Conservation (phyloP, 2,113 vertebrate species). For the Silurus glanis region DNA sequence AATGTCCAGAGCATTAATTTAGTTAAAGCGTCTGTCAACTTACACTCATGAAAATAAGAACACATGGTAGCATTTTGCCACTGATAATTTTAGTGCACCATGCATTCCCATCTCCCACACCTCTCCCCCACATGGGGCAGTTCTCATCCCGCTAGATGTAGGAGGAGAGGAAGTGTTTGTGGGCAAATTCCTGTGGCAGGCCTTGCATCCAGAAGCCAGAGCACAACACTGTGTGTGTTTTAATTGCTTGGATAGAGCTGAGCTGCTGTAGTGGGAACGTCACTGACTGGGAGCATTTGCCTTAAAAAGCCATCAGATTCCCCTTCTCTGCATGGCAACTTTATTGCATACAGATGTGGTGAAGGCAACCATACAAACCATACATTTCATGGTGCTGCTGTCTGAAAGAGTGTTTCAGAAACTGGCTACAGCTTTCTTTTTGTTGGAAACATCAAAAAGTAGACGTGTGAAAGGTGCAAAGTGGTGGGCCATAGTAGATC, state of each 20-base stretch:
- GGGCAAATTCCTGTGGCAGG: slow-evolving; percentile 63
- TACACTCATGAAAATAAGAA: slow-evolving; percentile 42
- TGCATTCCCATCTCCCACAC: not conserved
- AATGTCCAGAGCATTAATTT: slow-evolving; percentile 56
- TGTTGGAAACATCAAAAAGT: slow-evolving; percentile 3
- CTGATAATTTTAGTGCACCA: slow-evolving; percentile 62
- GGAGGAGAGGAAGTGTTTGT: slow-evolving; percentile 50
- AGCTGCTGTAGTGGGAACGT: slow-evolving; percentile 25
- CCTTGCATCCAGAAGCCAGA: slow-evolving; percentile 53
- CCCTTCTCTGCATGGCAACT: slow-evolving; percentile 25
- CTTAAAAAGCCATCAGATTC: slow-evolving; percentile 18
- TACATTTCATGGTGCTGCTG: slow-evolving; percentile 32
- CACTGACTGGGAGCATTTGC: slow-evolving; percentile 10
- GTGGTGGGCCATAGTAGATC: not conserved
- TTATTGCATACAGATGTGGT: slow-evolving; percentile 47
- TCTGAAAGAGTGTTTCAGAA: slow-evolving; percentile 24
- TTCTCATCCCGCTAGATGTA: slow-evolving; percentile 18
- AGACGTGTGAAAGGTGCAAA: not conserved
- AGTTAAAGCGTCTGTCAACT: slow-evolving; percentile 36
- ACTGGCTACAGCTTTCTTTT: slow-evolving; percentile 6
- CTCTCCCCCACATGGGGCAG: not conserved
- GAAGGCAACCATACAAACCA: slow-evolving; percentile 36
- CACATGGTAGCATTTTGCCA: slow-evolving; percentile 68
- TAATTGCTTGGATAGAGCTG: slow-evolving; percentile 40
- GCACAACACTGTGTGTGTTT: slow-evolving; percentile 51